These are phyloP conservation scores for Plebejus melissa DNA, from an alignment of 2,888 invertebrate species.

Conservation along the genomic window DNA sequence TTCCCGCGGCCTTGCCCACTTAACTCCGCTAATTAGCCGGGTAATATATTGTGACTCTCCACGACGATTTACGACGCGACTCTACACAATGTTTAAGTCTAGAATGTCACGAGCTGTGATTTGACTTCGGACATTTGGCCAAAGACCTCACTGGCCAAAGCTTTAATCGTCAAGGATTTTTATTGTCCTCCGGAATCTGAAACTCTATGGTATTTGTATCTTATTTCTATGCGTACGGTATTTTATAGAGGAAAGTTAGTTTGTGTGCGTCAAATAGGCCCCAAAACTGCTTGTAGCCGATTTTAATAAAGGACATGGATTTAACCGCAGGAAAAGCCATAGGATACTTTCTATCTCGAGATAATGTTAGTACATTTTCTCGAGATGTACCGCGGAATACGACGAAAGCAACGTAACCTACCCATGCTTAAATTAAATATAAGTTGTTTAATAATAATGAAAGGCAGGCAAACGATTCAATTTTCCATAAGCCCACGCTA, in stretches of 20 bases:
- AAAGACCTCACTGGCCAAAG: neutral
- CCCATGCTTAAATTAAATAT: too few relatives aligned
- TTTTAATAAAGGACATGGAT: too few relatives aligned
- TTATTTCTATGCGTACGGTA: too few relatives aligned
- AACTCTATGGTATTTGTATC: neutral
- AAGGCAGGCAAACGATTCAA: neutral
- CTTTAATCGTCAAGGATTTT: neutral
- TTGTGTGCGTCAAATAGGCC: too few relatives aligned
- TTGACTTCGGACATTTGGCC: neutral
- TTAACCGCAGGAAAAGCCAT: too few relatives aligned
- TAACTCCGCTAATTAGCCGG: conserved; percentile 25
- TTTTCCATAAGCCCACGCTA: neutral
- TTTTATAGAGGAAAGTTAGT: too few relatives aligned
- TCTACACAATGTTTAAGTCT: conserved; percentile 2
- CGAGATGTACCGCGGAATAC: too few relatives aligned
- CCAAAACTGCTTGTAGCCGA: too few relatives aligned
- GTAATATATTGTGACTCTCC: conserved; percentile 12
- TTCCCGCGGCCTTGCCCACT: conserved; percentile 6
- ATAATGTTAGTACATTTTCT: too few relatives aligned
- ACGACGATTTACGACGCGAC: neutral
- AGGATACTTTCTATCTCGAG: too few relatives aligned
- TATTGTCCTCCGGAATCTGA: neutral
- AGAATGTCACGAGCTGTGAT: neutral
- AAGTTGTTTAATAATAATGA: too few relatives aligned
- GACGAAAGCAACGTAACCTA: too few relatives aligned